A percentile compares a stretch with the other conserved stretches of the same genome.
phyloP scores from a whole-genome alignment of 2,797 vertebrate species.

The Anguilla anguilla region DNA sequence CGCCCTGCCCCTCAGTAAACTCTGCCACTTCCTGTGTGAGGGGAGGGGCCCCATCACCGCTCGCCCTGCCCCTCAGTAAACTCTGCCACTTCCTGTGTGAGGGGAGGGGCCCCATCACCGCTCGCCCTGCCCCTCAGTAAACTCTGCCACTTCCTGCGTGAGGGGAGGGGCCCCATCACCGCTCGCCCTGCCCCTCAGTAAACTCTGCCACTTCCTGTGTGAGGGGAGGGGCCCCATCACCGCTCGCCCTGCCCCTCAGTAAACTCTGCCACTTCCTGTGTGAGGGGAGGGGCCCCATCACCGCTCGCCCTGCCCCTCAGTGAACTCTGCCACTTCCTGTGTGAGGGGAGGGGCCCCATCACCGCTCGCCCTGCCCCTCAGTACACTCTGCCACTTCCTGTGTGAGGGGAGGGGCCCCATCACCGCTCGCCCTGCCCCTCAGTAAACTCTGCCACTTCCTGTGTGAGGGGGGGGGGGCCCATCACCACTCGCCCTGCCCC shows the following conservation, averaged over 20 bases:
- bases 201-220: background rate
- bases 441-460: background rate
- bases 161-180: background rate
- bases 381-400: background rate
- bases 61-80: too few relatives aligned
- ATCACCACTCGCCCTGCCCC: too few relatives aligned
- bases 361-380: too few relatives aligned
- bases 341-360: background rate
- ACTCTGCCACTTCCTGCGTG: background rate
- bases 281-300: background rate
- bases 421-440: too few relatives aligned
- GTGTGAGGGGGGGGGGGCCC: background rate
- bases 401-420: background rate
- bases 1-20: too few relatives aligned
- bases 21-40: background rate
- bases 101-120: background rate
- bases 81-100: background rate
- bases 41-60: too few relatives aligned
- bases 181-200: too few relatives aligned
- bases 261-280: background rate
- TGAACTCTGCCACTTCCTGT: background rate
- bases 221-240: background rate
- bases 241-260: too few relatives aligned
- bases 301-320: too few relatives aligned
- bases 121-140: too few relatives aligned